Percentiles rank a stretch among this genome's conserved stretches.
Evolutionary conservation across 1,140 invertebrate genomes (phyloP).

Genomic region (Scaptodrosophila lebanonensis): DNA sequence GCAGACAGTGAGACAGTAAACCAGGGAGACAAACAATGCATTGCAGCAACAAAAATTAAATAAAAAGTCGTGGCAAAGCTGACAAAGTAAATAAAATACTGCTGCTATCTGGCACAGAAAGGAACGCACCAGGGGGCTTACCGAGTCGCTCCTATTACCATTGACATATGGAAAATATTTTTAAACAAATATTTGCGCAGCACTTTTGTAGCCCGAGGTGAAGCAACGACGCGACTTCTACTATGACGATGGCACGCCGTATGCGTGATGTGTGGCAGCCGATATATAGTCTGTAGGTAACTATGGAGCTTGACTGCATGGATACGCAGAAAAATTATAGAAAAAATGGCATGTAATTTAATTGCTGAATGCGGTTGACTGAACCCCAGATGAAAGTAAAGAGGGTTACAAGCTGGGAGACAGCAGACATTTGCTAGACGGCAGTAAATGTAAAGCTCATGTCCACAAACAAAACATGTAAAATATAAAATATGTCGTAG

Average conservation of each 20-base stretch:
- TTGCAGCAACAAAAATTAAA: constrained; percentile 55
- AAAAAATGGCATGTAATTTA: too few species aligned
- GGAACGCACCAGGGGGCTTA: too few species aligned
- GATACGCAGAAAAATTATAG: too few species aligned
- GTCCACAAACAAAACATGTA: too few species aligned
- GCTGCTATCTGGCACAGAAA: constrained; percentile 30
- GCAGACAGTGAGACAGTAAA: too few species aligned
- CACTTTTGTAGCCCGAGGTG: constrained; percentile 20
- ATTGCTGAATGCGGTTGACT: too few species aligned
- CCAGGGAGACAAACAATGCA: constrained; percentile 59
- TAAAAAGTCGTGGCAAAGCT: constrained; percentile 48
- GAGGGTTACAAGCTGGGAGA: too few species aligned
- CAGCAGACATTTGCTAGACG: too few species aligned
- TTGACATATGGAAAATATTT: constrained; percentile 59
- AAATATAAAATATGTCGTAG: too few species aligned
- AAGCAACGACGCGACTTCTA: constrained; percentile 4
- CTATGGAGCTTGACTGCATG: too few species aligned
- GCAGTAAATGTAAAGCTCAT: too few species aligned
- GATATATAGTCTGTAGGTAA: not conserved
- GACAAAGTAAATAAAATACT: constrained; percentile 41
- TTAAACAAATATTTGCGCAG: constrained; percentile 54
- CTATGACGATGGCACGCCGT: constrained; percentile 23
- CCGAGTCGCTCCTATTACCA: constrained; percentile 30
- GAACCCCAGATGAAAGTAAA: too few species aligned
- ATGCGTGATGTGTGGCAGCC: constrained; percentile 35